phyloP scores from a whole-genome alignment of 2,888 invertebrate species.

The Meloe dianella region DNA sequence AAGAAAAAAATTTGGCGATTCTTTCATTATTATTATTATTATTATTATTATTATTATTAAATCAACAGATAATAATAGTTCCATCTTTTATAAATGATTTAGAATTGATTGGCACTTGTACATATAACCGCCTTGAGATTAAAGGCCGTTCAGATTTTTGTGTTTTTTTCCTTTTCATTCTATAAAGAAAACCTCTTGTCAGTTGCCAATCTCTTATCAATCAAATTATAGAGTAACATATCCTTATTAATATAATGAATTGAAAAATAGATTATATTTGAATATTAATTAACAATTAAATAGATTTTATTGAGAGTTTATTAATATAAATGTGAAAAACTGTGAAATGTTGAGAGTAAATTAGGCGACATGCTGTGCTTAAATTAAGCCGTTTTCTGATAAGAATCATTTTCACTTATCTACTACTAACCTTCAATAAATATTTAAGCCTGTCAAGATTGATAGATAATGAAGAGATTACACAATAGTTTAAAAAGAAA shows the following conservation, averaged over 20 bases:
- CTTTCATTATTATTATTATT: neutral
- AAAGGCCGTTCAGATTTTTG: conserved; percentile 24
- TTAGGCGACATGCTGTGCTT: conserved; percentile 23
- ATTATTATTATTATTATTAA: neutral
- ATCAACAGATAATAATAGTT: conserved; percentile 11
- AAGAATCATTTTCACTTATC: conserved; percentile 3
- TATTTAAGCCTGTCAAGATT: conserved; percentile 10
- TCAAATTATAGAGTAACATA: conserved; percentile 12
- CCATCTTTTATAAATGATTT: conserved; percentile 5
- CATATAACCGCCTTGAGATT: conserved; percentile 7
- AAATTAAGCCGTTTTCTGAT: conserved; percentile 25
- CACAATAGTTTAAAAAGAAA: neutral
- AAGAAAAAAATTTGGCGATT: neutral
- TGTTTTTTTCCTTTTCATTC: too few species aligned
- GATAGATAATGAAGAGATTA: conserved; percentile 6
- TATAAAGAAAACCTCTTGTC: neutral
- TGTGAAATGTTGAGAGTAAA: conserved; percentile 16
- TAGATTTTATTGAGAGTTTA: conserved; percentile 1
- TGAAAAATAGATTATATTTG: too few species aligned
- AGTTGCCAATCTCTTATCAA: conserved; percentile 23
- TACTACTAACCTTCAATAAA: conserved; percentile 11
- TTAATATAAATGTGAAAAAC: neutral
- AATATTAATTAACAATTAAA: conserved; percentile 9
- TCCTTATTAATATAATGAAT: neutral
- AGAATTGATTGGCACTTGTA: conserved; percentile 5